phyloP scores from a whole-genome alignment of 2,113 vertebrate species.

The Lathamus discolor region DNA sequence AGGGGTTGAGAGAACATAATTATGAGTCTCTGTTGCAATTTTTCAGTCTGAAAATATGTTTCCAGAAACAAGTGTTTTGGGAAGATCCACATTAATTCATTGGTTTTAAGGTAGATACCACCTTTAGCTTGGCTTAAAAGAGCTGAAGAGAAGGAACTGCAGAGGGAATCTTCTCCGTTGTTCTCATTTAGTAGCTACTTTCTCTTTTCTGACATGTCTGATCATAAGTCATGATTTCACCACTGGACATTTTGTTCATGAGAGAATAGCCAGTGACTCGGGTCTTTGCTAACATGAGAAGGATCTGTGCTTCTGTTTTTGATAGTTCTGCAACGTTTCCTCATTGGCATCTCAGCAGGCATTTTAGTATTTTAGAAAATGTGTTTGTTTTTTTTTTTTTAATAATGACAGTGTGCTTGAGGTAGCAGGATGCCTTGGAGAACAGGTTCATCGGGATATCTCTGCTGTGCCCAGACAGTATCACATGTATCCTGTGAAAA shows the following conservation, averaged over 20 bases:
- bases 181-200: background rate
- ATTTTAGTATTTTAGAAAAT: background rate
- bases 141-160: background rate
- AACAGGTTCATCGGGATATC: accelerated
- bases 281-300: accelerated
- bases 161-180: background rate
- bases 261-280: background rate
- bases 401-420: background rate
- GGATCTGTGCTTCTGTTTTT: background rate
- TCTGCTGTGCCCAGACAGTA: background rate
- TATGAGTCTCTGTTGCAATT: background rate
- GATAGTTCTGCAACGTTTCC: background rate
- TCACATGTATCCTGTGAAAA: background rate
- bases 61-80: background rate
- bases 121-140: background rate
- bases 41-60: background rate
- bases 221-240: background rate
- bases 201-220: background rate
- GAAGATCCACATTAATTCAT: background rate
- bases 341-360: background rate
- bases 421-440: background rate
- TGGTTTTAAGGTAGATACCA: background rate
- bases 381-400: background rate
- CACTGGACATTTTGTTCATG: accelerated
- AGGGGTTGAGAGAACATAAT: background rate